These are phyloP conservation scores for Sipha maydis DNA, from an alignment of 2,888 invertebrate genomes.

Conservation along the genomic window DNA sequence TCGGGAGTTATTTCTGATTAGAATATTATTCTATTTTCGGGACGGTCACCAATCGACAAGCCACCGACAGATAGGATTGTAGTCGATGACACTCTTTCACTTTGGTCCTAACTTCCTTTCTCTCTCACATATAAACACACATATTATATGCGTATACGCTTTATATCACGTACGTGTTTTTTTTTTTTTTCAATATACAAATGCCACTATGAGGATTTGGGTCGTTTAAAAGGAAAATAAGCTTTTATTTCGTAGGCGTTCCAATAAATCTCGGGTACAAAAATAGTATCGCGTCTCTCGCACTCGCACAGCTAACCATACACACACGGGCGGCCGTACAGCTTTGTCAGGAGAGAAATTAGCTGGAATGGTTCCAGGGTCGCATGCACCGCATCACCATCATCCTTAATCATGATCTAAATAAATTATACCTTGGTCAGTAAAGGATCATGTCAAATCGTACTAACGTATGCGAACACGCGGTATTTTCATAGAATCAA, in stretches of 20 bases:
- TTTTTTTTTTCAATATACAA: conserved; percentile 50
- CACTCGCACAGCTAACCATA: not conserved
- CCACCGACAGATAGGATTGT: conserved; percentile 19
- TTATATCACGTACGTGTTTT: not conserved
- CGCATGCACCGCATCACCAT: not conserved
- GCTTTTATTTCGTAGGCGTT: conserved; percentile 48
- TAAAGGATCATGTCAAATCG: not conserved
- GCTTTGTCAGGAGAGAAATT: conserved; percentile 38
- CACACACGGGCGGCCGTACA: not conserved
- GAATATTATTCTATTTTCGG: conserved; percentile 39
- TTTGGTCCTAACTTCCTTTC: not conserved
- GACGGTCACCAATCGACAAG: not conserved
- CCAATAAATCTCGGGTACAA: conserved; percentile 44
- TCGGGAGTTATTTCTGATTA: conserved; percentile 43
- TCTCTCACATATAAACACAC: not conserved
- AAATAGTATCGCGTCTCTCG: conserved; percentile 30
- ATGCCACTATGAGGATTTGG: conserved; percentile 34
- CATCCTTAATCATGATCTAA: conserved; percentile 27
- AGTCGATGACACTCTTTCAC: not conserved
- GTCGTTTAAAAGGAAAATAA: conserved; percentile 57
- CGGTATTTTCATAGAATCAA: too few species aligned
- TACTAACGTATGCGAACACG: too few species aligned
- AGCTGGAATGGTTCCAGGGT: conserved; percentile 52
- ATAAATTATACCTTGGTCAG: conserved; percentile 19
- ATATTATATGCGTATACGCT: not conserved